These are phyloP conservation scores for Carcharodon carcharias DNA, from an alignment of 2,797 vertebrate genomes.

Conservation along the genomic window DNA sequence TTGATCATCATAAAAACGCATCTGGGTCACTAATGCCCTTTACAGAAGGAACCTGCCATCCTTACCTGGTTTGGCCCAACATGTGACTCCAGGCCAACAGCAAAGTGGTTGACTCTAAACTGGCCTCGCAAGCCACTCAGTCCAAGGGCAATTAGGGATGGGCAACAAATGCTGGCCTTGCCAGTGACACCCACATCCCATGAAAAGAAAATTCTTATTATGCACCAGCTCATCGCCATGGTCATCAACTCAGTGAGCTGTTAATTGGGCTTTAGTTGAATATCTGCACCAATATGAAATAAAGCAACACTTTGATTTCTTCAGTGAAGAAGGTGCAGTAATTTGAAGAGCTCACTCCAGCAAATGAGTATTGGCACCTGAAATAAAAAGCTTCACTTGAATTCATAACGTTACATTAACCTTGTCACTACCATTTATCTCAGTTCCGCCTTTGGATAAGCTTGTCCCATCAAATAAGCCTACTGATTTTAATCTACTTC, in stretches of 20 bases:
- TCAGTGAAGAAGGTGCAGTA: not conserved
- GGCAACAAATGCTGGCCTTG: not conserved
- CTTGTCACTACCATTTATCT: not conserved
- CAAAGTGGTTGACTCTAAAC: not conserved
- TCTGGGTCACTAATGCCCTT: not conserved
- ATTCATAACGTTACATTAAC: not conserved
- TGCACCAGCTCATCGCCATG: not conserved
- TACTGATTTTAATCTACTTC: not conserved
- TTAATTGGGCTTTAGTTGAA: not conserved
- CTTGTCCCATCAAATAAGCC: not conserved
- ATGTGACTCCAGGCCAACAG: not conserved
- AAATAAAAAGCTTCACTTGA: constrained; percentile 28
- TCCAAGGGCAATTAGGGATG: not conserved
- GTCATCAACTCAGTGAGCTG: no score
- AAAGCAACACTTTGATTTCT: not conserved
- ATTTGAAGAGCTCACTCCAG: not conserved
- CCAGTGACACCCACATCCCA: not conserved
- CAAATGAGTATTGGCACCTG: not conserved
- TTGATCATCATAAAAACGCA: not conserved
- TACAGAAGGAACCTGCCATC: not conserved
- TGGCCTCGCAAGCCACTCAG: no score
- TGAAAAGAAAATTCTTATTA: not conserved
- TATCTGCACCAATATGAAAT: not conserved
- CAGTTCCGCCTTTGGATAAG: not conserved
- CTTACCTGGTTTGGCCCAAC: not conserved